These are phyloP conservation scores for Thaumatotibia leucotreta DNA, from an alignment of 1,140 invertebrate species.

Conservation along the genomic window DNA sequence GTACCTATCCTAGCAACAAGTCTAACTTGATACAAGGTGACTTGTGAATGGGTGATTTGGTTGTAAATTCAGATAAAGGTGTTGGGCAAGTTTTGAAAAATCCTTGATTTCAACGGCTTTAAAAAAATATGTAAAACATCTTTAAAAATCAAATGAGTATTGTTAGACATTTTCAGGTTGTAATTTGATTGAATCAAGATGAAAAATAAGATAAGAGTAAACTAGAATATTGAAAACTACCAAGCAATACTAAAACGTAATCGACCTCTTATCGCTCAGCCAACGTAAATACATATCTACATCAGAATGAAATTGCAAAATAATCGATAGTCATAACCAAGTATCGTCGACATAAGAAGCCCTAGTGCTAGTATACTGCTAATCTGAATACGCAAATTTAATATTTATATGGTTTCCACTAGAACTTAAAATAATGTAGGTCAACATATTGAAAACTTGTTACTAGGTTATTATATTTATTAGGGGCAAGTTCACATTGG, in stretches of 20 bases:
- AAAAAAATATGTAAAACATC: too few relatives aligned
- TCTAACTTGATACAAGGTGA: neutral
- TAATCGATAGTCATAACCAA: neutral
- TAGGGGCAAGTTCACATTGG: neutral
- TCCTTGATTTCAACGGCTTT: neutral
- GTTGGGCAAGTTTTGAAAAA: neutral
- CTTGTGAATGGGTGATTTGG: neutral
- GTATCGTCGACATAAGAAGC: neutral
- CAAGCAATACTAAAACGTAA: slow-evolving; percentile 25
- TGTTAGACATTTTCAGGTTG: too few relatives aligned
- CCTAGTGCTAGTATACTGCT: neutral
- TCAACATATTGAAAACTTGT: neutral
- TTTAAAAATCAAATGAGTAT: too few relatives aligned
- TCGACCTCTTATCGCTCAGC: slow-evolving; percentile 34
- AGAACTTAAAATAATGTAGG: neutral
- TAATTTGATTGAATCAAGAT: too few relatives aligned
- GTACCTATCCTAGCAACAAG: neutral
- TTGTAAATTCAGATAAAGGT: neutral
- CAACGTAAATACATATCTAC: slow-evolving; percentile 24
- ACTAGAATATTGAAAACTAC: neutral
- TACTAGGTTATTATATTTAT: neutral
- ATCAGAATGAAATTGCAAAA: slow-evolving; percentile 34
- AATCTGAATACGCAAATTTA: neutral
- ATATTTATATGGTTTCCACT: neutral
- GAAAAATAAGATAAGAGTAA: neutral